Evolutionary conservation across 1,140 invertebrate species (phyloP).

Genomic region (Hycleus cichorii): DNA sequence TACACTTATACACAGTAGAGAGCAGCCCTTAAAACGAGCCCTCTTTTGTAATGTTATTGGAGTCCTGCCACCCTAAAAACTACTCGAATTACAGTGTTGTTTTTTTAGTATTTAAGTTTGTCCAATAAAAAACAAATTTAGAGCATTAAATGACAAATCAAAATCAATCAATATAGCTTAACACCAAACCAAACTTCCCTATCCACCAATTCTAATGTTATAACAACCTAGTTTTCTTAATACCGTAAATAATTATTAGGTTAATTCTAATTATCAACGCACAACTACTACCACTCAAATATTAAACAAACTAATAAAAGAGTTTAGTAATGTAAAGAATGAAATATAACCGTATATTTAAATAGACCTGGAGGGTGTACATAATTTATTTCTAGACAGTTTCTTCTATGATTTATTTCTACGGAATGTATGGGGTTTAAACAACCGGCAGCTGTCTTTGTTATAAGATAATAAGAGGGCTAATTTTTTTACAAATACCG

Average conservation of each 20-base stretch:
- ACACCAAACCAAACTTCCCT: too few species aligned
- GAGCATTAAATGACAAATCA: not conserved
- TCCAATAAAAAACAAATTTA: conserved; percentile 2
- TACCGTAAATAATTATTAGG: conserved; percentile 14
- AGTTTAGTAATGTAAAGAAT: conserved; percentile 10
- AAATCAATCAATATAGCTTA: too few species aligned
- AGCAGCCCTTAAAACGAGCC: conserved; percentile 1
- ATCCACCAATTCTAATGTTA: conserved; percentile 11
- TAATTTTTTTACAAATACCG: too few species aligned
- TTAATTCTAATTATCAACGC: not conserved
- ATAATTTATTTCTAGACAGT: conserved; percentile 1
- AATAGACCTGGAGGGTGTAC: not conserved
- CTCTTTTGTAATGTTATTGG: not conserved
- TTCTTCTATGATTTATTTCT: too few species aligned
- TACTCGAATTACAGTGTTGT: not conserved
- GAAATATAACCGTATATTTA: conserved; percentile 9
- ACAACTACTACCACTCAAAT: conserved; percentile 4
- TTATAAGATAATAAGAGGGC: not conserved
- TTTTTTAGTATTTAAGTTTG: not conserved
- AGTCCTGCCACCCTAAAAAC: not conserved
- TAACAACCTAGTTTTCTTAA: conserved; percentile 26
- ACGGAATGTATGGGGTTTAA: too few species aligned
- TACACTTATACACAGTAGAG: not conserved
- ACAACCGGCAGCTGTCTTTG: conserved; percentile 7
- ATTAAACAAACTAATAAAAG: conserved; percentile 10